Conservation (phyloP, 2,888 invertebrate species). For the Synergus itoensis region DNA sequence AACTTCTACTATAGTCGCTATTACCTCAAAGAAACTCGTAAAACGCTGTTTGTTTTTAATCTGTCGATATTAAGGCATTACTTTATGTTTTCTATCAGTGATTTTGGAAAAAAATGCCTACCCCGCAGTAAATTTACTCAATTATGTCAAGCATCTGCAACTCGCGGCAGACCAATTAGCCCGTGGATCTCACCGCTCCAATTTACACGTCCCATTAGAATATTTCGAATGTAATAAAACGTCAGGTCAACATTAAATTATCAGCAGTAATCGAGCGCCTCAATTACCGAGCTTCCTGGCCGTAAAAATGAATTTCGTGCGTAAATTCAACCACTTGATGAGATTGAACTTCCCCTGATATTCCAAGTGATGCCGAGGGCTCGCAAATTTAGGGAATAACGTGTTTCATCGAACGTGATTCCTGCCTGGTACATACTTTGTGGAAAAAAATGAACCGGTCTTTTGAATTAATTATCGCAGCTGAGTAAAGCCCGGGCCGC, state of each 20-base stretch:
- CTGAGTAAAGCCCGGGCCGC: neutral
- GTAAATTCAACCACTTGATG: slow-evolving; percentile 35
- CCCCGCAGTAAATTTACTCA: slow-evolving; percentile 29
- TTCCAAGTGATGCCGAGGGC: slow-evolving; percentile 8
- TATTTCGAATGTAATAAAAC: slow-evolving; percentile 40
- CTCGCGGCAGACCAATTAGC: slow-evolving; percentile 28
- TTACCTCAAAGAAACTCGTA: neutral
- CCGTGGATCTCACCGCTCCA: slow-evolving; percentile 32
- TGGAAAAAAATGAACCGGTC: slow-evolving; percentile 48
- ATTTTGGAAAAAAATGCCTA: slow-evolving; percentile 14
- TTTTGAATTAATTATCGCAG: slow-evolving; percentile 62
- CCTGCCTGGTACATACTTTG: slow-evolving; percentile 45
- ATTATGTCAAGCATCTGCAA: slow-evolving; percentile 37
- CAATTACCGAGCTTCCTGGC: slow-evolving; percentile 33
- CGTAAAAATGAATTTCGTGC: slow-evolving; percentile 39
- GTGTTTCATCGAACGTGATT: slow-evolving; percentile 64
- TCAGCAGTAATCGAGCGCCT: slow-evolving; percentile 36
- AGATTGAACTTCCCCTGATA: slow-evolving; percentile 33
- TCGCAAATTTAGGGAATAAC: slow-evolving; percentile 38
- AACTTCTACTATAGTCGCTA: neutral
- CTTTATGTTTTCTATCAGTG: slow-evolving; percentile 9
- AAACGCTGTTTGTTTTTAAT: slow-evolving; percentile 25
- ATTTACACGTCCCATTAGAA: slow-evolving; percentile 42
- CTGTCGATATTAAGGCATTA: slow-evolving; percentile 22
- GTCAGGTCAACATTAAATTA: slow-evolving; percentile 40